Evolutionary conservation across 1,140 invertebrate species (phyloP).

Genomic region (Ditylenchus dipsaci): DNA sequence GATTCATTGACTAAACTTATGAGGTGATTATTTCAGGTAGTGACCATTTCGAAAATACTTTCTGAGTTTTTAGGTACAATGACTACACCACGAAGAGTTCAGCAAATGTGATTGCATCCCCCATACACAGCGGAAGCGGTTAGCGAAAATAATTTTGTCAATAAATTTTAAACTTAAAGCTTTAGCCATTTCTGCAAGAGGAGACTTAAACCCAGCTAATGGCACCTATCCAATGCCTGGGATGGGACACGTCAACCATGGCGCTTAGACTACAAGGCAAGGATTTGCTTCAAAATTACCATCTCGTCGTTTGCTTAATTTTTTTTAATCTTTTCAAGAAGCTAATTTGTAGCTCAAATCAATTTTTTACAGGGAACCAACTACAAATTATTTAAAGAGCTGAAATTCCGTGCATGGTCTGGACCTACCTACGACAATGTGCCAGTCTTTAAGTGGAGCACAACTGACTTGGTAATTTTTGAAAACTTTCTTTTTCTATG

Average conservation of each 20-base stretch:
- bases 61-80: too few relatives aligned
- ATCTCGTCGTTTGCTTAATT: too few relatives aligned
- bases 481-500: not conserved
- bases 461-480: conserved; percentile 13
- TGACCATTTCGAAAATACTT: not conserved
- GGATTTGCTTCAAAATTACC: too few relatives aligned
- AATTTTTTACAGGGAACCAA: conserved; percentile 60
- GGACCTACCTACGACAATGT: conserved; percentile 65
- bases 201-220: conserved; percentile 52
- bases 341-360: too few relatives aligned
- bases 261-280: conserved; percentile 69
- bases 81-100: conserved; percentile 70
- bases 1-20: conserved; percentile 66
- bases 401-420: conserved; percentile 65
- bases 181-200: conserved; percentile 58
- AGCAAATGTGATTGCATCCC: conserved; percentile 68
- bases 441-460: conserved; percentile 39
- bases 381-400: conserved; percentile 58
- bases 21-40: too few relatives aligned
- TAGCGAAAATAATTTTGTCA: conserved; percentile 48
- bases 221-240: conserved; percentile 63
- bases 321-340: too few relatives aligned
- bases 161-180: too few relatives aligned
- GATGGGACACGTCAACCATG: conserved; percentile 67
- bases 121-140: conserved; percentile 70